phyloP scores from a whole-genome alignment of 2,888 invertebrate genomes.

The Ernsta delagoae region DNA sequence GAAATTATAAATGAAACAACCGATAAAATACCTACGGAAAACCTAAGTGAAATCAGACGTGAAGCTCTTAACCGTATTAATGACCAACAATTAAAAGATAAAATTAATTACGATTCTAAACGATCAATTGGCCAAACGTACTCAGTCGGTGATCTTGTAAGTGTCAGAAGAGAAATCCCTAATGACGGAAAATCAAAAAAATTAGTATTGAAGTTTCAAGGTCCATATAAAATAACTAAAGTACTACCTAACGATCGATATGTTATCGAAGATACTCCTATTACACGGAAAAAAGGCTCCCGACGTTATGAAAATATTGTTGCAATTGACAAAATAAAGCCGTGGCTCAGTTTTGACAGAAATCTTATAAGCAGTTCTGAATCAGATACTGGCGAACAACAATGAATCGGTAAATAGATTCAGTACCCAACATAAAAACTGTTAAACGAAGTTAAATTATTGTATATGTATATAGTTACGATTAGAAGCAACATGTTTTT shows the following conservation, averaged over 20 bases:
- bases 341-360: neutral
- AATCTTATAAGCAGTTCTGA: neutral
- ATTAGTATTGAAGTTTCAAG: neutral
- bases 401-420: neutral
- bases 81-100: too few species aligned
- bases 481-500: too few species aligned
- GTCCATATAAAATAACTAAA: neutral
- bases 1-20: too few species aligned
- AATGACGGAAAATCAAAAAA: neutral
- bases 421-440: too few species aligned
- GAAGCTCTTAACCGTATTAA: too few species aligned
- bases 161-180: neutral
- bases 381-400: neutral
- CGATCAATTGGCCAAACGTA: neutral
- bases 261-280: neutral
- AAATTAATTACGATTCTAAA: too few species aligned
- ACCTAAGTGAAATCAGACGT: neutral
- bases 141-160: neutral
- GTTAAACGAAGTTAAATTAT: too few species aligned
- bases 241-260: neutral
- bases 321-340: neutral
- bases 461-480: too few species aligned
- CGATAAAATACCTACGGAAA: neutral
- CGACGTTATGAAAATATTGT: constrained; percentile 1
- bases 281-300: neutral